Evolutionary conservation across 2,888 invertebrate species (phyloP), one percentile per base, ranked within the genome.

Genomic region (Lysandra bellargus): DNA sequence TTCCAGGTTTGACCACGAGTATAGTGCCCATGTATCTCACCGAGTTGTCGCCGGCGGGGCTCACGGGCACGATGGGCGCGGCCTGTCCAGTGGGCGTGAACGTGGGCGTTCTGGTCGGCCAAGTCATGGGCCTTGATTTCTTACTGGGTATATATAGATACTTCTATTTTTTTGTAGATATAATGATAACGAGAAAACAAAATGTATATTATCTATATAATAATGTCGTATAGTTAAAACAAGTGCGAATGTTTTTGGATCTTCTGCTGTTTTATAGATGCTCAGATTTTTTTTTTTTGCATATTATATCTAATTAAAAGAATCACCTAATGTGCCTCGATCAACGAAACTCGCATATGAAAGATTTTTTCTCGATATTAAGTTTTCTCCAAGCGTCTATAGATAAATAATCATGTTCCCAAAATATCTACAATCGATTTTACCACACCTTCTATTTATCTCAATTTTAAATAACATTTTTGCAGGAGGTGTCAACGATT

Each of bases 1-100:
- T 91, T 86, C 83, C 92, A 95, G 98, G 99, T 82, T 92, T 99
- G 64, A 97, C 97, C 79, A 98, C 98, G 37, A 97, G 97, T 83
- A 96, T 98, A 80, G 96, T 98, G 82, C 98, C 99, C 0, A 97
- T 99, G 97, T 99, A 99, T 91, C 94, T 99, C 86, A 96, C 97
- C 0, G 99, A 99, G 92, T 92, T 99, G 82, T 96, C 98, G 0
- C 98, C 99, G 0, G 84, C 96, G 1, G 92, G 94, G 6, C 91
- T 98, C 53, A 95, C 98, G n/a, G 99, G 99, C 12, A 96, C 98
- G 1, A 95, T 98, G 88, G 99, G 98, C 7, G 98, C 97, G 1
- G 95, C 97, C 7, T 97, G 97, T 85, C 98, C 98, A 83, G 92
- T 98, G 86, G 97, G 98, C 83, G 96, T 98, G 85, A 97, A 96